These are phyloP conservation scores for Echinometra lucunter DNA, from an alignment of 53 echinoderm and acorn worm species.

Conservation along the genomic window DNA sequence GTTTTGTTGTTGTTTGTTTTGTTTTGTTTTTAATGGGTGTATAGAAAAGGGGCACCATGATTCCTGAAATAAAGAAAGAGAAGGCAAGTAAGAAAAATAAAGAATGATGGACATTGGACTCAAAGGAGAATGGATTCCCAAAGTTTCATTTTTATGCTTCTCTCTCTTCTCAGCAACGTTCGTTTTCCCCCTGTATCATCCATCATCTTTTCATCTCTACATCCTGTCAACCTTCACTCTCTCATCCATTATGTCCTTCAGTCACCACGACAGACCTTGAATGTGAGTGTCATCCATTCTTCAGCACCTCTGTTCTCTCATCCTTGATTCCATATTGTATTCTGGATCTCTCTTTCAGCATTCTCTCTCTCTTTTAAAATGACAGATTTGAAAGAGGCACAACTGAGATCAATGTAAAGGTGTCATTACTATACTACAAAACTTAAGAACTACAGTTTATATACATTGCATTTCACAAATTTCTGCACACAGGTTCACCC, in stretches of 20 bases:
- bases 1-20: too few relatives aligned
- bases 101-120: background rate
- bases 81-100: background rate
- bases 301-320: background rate
- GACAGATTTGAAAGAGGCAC: background rate
- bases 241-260: background rate
- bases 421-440: background rate
- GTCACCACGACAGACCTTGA: background rate
- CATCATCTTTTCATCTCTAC: background rate
- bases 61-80: background rate
- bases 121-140: background rate
- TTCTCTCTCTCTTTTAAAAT: too few relatives aligned
- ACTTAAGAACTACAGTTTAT: background rate
- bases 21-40: too few relatives aligned
- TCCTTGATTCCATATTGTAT: background rate
- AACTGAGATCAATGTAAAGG: background rate
- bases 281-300: background rate
- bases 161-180: background rate
- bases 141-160: background rate
- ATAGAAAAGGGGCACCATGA: too few relatives aligned
- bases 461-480: background rate
- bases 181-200: background rate
- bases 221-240: background rate
- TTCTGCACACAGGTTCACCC: background rate
- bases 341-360: too few relatives aligned